Base-by-base conservation (phyloP, 2,113 vertebrate species). In the Aplodontia rufa region DNA sequence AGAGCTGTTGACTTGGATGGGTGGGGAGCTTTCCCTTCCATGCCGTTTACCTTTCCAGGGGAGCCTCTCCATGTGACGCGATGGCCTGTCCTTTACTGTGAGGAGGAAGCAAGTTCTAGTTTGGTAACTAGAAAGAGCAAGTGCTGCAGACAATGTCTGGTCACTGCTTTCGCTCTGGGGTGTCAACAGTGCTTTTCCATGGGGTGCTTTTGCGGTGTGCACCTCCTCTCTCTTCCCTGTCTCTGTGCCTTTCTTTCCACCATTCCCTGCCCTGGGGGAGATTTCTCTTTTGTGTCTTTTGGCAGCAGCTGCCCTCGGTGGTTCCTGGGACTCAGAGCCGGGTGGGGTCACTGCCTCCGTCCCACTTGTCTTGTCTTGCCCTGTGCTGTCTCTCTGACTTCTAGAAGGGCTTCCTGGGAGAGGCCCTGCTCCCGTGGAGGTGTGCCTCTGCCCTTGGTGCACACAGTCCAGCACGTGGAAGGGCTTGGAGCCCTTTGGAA, bases 331-430 rank as follows among this genome's bases (percentile, higher is more conserved):
- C 72, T 80, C 20, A 0, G 88, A 85, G 45, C 87, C 90, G 83
- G 79, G 49, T 81, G 71, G 71, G 81, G 55, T 72, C 40, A 0
- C 64, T 37, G 51, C 13, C 40, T 7, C 68, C 30, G 28, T 16
- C 53, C 60, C 2, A 1, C 40, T 58, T 51, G 66, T 66, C 37
- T 32, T 35, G n/a, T 58, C 30, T 10, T 51, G 68, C n/a, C n/a
- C 30, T 17, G 35, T 42, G 45, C 14, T 58, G 47, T 64, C 55
- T 51, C 86, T 55, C 49, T 75, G 74, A 58, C 66, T 58, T 58
- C 87, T 24, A 35, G 40, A 62, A 87, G 74, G 60, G 91, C 91
- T 94, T 96, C 94, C 96, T 9, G 66, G 96, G 88, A 79, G 84
- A 92, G 83, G 51, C 7, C 30, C 30, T 0, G 8, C 58, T 49